These are phyloP conservation scores for Cryptops parisi DNA, from an alignment of 2,888 invertebrate genomes.

Conservation along the genomic window DNA sequence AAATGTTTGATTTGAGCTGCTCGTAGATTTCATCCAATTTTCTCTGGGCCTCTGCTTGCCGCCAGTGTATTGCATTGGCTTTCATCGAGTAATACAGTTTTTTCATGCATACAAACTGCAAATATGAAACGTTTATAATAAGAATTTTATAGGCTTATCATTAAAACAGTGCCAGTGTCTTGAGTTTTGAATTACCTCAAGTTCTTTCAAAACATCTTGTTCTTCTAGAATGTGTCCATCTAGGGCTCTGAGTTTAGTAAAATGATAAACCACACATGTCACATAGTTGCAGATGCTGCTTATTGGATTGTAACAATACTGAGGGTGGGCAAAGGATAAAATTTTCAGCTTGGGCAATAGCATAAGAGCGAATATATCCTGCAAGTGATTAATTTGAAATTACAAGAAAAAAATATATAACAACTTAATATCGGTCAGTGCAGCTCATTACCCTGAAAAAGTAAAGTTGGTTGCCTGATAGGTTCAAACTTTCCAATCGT, in stretches of 20 bases:
- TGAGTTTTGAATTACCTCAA: neutral
- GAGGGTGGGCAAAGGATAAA: conserved; percentile 4
- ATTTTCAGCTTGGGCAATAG: conserved; percentile 3
- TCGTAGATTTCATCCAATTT: neutral
- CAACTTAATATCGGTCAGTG: neutral
- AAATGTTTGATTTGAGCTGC: neutral
- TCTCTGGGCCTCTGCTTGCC: neutral
- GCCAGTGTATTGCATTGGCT: neutral
- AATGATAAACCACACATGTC: conserved; percentile 1
- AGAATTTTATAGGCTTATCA: neutral
- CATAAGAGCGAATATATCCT: conserved; percentile 4
- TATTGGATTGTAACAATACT: neutral
- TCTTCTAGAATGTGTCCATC: conserved; percentile 3
- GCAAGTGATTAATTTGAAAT: neutral
- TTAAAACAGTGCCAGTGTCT: neutral
- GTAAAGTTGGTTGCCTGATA: conserved; percentile 9
- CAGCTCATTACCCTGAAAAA: conserved; percentile 1
- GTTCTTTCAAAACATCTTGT: conserved; percentile 1
- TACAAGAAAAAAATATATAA: neutral
- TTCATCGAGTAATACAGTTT: conserved; percentile 4
- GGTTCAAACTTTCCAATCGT: conserved; percentile 4
- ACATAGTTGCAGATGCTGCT: conserved; percentile 2
- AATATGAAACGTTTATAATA: neutral
- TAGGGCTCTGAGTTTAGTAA: neutral
- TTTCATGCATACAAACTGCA: conserved; percentile 4